Evolutionary conservation across 2,888 invertebrate genomes (phyloP).

Genomic region (Macrostomum cliftonense): DNA sequence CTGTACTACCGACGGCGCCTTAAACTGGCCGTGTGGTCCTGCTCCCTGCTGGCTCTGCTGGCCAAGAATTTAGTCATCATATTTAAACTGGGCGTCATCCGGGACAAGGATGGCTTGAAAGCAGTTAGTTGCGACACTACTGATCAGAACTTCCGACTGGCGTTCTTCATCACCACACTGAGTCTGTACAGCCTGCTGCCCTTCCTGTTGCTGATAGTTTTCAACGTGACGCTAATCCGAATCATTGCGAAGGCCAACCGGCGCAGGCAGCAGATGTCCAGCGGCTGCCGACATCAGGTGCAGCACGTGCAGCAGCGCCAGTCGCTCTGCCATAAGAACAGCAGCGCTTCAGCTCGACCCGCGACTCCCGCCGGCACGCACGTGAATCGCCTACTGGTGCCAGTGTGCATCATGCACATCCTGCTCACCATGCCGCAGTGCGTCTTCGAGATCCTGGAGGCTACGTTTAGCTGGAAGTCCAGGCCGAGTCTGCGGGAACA

Average conservation of each 20-base stretch:
- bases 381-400: conserved; percentile 10
- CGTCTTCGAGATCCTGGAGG: conserved; percentile 10
- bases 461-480: not conserved
- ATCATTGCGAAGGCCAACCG: conserved; percentile 6
- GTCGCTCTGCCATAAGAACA: not conserved
- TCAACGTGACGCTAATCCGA: conserved; percentile 4
- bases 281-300: not conserved
- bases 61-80: conserved; percentile 3
- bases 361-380: not conserved
- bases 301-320: not conserved
- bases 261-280: not conserved
- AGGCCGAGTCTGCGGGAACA: conserved; percentile 5
- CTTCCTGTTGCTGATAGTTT: conserved; percentile 1
- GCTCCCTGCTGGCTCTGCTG: not conserved
- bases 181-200: conserved; percentile 10
- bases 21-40: conserved; percentile 6
- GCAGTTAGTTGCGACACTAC: conserved; percentile 4
- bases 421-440: conserved; percentile 9
- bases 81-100: conserved; percentile 4
- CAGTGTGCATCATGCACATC: conserved; percentile 10
- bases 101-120: too few relatives aligned
- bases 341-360: not conserved
- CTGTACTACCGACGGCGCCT: conserved; percentile 1
- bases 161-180: conserved; percentile 8
- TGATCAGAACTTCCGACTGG: conserved; percentile 4